These are phyloP conservation scores for Micronycteris hirsuta DNA, from an alignment of 2,113 vertebrate species.

Conservation along the genomic window DNA sequence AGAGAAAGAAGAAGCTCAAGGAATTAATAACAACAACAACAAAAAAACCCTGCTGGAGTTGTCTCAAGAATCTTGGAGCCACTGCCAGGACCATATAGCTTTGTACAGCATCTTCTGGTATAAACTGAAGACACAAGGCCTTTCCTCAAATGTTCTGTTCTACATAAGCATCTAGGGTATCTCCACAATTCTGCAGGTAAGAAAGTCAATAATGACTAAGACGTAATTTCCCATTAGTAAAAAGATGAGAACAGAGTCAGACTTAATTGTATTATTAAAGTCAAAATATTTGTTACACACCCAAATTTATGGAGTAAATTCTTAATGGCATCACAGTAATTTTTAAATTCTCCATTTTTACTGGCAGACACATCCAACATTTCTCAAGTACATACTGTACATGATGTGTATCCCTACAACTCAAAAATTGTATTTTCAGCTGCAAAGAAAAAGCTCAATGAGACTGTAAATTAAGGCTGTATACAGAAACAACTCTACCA, in stretches of 20 bases:
- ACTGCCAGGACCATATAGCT: not conserved
- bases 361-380: not conserved
- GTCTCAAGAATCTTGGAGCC: not conserved
- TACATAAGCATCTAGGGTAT: not conserved
- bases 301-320: not conserved
- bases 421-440: not conserved
- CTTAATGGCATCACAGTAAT: not conserved
- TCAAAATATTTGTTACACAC: not conserved
- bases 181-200: not conserved
- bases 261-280: constrained; percentile 22
- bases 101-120: not conserved
- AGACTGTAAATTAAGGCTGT: not conserved
- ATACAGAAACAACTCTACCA: not conserved
- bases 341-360: not conserved
- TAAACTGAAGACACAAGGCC: not conserved
- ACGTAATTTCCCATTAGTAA: constrained; percentile 1
- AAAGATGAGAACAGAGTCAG: not conserved
- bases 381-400: not conserved
- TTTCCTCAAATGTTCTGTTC: not conserved
- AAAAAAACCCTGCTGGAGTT: not conserved
- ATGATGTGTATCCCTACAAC: not conserved
- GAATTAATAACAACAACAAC: not conserved
- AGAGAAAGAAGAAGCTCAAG: not conserved
- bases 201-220: not conserved
- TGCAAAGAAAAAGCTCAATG: not conserved